Evolutionary conservation across 2,113 vertebrate genomes (phyloP).

Genomic region (Microtus montanus): DNA sequence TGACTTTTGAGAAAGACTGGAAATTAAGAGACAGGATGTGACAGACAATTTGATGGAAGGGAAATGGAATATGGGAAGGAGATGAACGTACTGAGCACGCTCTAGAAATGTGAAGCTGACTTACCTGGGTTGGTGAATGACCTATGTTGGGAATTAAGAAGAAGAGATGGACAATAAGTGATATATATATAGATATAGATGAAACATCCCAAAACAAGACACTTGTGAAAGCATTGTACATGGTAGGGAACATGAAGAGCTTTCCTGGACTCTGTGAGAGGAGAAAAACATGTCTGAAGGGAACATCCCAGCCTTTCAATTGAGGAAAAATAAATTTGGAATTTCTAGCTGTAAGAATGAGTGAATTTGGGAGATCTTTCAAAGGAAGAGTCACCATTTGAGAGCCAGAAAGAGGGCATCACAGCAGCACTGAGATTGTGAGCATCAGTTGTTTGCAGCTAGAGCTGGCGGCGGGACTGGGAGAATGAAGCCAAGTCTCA

Average conservation of each 20-base stretch:
- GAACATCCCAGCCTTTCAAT: background rate
- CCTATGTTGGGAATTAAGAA: background rate
- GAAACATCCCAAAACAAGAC: background rate
- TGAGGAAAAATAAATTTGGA: background rate
- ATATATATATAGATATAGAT: too few species aligned
- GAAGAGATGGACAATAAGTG: background rate
- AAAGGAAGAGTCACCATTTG: background rate
- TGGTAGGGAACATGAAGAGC: background rate
- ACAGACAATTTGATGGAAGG: background rate
- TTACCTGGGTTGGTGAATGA: background rate
- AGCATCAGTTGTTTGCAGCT: background rate
- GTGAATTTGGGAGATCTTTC: background rate
- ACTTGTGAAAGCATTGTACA: background rate
- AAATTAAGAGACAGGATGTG: conserved; percentile 5
- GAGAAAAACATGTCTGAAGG: background rate
- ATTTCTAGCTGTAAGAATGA: background rate
- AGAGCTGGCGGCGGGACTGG: accelerated
- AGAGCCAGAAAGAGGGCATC: background rate
- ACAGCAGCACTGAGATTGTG: background rate
- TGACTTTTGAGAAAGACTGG: conserved; percentile 47
- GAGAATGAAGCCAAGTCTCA: background rate
- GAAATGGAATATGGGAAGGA: background rate
- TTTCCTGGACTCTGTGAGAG: background rate
- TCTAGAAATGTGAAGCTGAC: background rate
- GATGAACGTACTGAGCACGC: background rate